These are phyloP conservation scores for Cinclus mexicanus DNA, from an alignment of 2,113 vertebrate species.

Conservation along the genomic window DNA sequence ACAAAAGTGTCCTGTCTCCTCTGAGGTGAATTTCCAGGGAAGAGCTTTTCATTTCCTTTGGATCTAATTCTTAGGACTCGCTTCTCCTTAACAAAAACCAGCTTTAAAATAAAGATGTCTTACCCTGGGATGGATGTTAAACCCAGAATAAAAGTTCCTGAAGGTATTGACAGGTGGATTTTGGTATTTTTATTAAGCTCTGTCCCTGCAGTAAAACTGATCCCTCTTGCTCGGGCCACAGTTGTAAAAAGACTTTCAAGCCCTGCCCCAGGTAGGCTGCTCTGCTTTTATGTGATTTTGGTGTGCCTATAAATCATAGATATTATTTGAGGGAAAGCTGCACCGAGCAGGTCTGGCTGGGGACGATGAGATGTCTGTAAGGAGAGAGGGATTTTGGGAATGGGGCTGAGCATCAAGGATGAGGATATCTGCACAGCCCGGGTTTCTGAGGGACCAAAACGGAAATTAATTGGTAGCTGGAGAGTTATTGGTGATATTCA, in stretches of 20 bases:
- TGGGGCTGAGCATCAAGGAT: background rate
- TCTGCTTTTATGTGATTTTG: background rate
- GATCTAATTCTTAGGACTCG: background rate
- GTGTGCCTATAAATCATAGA: conserved; percentile 16
- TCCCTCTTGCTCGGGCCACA: background rate
- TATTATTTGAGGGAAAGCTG: background rate
- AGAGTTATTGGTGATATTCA: background rate
- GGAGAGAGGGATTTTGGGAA: background rate
- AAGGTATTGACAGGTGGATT: background rate
- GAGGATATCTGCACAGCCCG: background rate
- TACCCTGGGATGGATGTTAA: background rate
- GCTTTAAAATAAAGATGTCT: background rate
- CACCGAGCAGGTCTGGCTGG: background rate
- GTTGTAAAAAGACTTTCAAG: conserved; percentile 1
- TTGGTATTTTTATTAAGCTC: conserved; percentile 23
- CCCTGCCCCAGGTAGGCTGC: background rate
- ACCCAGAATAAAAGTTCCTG: background rate
- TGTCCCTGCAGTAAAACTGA: background rate
- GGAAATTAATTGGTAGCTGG: background rate
- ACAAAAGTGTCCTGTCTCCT: conserved; percentile 19
- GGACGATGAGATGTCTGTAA: background rate
- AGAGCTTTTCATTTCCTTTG: conserved; percentile 26
- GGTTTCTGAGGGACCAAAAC: background rate
- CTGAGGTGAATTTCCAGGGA: background rate
- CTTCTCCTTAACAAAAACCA: background rate